Base-by-base conservation (phyloP, 1,140 invertebrate genomes). In the Microplitis mediator region DNA sequence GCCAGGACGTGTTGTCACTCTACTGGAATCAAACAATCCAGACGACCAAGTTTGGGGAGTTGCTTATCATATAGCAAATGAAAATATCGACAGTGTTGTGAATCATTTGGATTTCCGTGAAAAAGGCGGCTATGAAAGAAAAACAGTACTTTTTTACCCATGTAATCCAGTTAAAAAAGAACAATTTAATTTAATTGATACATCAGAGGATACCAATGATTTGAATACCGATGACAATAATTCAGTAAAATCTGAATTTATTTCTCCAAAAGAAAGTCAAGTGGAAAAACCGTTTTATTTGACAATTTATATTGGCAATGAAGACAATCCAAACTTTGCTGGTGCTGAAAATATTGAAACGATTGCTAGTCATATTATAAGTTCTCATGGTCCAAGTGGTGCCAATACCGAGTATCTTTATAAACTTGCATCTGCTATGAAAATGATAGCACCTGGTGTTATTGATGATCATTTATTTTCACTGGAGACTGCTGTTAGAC, bases 1-100 rank as follows among this genome's bases (percentile, higher is more conserved):
- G 92, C 96, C 96, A 60, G 96, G 97, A 1, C 88, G 96, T 79
- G 96, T 97, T 36, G 95, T 97, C 0, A 97, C 96, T 0, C 85
- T 98, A 39, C 83, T 97, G 66, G 89, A 91, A 36, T 91, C 92
- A 3, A 84, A 89, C 4, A 86, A 93, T 80, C 79, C 84, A 4
- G 82, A 91, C 58, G 90, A 89, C 54, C 80, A 86, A 79, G 96
- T 98, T 0, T 98, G 95, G 92, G 97, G 97, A 51, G 88, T 97
- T 13, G 96, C 96, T 0, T 98, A 97, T 85, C 91, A 94, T 86
- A 96, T 98, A 79, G 88, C 89, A 2, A 79, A 87, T 0, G 82
- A 90, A 39, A 90, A 97, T 74, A 89, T 91, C 76, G 89, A 92
- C 8, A 79, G 88, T 75, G 95, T 98, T 0, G 88, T 92, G 4